Conservation (phyloP, 2,113 vertebrate genomes). For the Sylvia atricapilla region DNA sequence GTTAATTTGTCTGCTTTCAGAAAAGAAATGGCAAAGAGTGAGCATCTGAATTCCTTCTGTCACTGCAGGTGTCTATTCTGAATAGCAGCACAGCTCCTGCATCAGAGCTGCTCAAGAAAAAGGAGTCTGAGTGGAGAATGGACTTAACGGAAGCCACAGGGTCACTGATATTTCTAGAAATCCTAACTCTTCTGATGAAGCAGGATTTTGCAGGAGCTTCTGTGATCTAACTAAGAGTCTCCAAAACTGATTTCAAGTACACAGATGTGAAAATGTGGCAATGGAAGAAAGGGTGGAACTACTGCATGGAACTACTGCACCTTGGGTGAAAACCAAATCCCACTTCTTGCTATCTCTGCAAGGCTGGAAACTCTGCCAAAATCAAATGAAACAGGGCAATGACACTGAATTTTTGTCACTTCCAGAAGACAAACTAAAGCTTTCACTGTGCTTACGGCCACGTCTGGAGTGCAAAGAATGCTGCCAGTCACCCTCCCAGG, state of each 20-base stretch:
- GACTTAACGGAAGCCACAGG: neutral
- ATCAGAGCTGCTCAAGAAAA: neutral
- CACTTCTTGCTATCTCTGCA: neutral
- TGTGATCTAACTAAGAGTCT: neutral
- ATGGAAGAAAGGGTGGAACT: neutral
- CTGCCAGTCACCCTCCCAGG: neutral
- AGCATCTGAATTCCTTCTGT: conserved; percentile 32
- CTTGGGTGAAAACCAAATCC: neutral
- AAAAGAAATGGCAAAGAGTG: neutral
- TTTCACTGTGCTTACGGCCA: neutral
- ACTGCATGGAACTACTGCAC: neutral
- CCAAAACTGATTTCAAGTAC: neutral
- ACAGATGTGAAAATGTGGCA: neutral
- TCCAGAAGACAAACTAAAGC: neutral
- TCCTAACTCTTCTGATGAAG: neutral
- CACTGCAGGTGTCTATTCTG: neutral
- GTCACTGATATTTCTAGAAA: neutral
- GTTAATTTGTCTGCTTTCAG: conserved; percentile 22
- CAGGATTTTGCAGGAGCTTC: neutral
- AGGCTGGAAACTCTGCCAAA: neutral
- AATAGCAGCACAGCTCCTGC: neutral
- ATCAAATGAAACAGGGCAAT: neutral
- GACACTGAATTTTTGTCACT: conserved; percentile 21
- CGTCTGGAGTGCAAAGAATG: neutral
- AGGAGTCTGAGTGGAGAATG: neutral